These are phyloP conservation scores for Tricholauxania praeusta DNA, from an alignment of 2,888 invertebrate genomes.

Conservation along the genomic window DNA sequence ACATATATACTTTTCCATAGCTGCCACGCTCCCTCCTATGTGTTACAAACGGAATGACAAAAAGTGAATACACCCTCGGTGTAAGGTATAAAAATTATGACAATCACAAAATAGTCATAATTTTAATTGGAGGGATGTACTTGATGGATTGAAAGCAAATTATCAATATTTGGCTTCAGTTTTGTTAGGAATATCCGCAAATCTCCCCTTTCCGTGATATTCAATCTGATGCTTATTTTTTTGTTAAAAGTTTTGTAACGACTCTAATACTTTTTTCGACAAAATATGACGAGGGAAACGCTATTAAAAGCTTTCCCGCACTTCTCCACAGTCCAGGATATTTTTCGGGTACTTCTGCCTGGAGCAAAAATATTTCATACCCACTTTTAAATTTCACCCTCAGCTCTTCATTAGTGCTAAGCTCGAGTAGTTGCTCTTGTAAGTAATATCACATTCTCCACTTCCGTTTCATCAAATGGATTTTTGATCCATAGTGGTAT, in stretches of 20 bases:
- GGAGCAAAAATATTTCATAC: slow-evolving; percentile 26
- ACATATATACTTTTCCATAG: no score
- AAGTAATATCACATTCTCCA: no score
- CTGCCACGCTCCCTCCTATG: no score
- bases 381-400: slow-evolving; percentile 19
- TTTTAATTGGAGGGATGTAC: slow-evolving; percentile 4
- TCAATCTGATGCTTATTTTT: background rate
- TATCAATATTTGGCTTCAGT: background rate
- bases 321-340: slow-evolving; percentile 21
- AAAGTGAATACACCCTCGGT: no score
- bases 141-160: background rate
- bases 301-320: slow-evolving; percentile 12
- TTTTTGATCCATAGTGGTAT: no score
- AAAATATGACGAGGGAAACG: slow-evolving; percentile 27
- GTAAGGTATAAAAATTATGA: no score
- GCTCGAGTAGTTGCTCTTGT: no score
- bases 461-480: no score
- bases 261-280: slow-evolving; percentile 18
- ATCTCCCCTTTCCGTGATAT: no score
- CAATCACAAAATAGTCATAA: background rate
- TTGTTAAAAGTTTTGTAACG: slow-evolving; percentile 26
- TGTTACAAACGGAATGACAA: no score
- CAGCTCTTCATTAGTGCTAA: background rate
- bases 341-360: slow-evolving; percentile 23
- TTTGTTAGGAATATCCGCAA: background rate